These are phyloP conservation scores for Solen grandis DNA, from an alignment of 1,140 invertebrate genomes.

Conservation along the genomic window DNA sequence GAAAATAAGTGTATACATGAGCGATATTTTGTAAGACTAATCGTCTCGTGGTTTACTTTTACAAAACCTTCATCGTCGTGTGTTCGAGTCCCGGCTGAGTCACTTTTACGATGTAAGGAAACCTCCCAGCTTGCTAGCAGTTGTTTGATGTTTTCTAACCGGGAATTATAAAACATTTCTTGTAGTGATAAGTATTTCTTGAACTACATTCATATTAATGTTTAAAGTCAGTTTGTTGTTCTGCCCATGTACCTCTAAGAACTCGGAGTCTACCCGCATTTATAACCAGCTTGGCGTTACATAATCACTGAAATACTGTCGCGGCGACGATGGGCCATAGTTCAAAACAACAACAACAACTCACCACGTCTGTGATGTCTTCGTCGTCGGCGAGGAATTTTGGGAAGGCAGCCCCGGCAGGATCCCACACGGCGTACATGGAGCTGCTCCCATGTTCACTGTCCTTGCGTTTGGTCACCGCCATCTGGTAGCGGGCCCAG, in stretches of 20 bases:
- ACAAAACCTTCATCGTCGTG: too few species aligned
- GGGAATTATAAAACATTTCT: too few species aligned
- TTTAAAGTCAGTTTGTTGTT: background rate
- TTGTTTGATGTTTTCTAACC: too few species aligned
- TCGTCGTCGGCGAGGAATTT: constrained; percentile 71
- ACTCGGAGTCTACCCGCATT: background rate
- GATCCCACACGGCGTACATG: constrained; percentile 69
- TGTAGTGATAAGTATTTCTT: background rate
- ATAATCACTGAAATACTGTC: background rate
- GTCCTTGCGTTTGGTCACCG: constrained; percentile 73
- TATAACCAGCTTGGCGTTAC: background rate
- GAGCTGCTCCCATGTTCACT: constrained; percentile 70
- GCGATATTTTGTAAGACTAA: too few species aligned
- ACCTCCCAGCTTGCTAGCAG: too few species aligned
- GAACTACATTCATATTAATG: background rate
- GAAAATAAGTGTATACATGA: too few species aligned
- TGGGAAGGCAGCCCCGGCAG: constrained; percentile 68
- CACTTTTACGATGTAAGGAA: too few species aligned
- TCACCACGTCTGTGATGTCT: constrained; percentile 69
- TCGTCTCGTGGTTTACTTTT: too few species aligned
- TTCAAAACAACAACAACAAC: background rate
- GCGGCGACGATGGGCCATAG: too few species aligned
- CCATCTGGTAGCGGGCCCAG: too few species aligned
- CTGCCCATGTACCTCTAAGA: background rate
- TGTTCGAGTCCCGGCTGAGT: too few species aligned